Base-by-base conservation (phyloP, 2,888 invertebrate genomes). In the Lysandra bellargus region DNA sequence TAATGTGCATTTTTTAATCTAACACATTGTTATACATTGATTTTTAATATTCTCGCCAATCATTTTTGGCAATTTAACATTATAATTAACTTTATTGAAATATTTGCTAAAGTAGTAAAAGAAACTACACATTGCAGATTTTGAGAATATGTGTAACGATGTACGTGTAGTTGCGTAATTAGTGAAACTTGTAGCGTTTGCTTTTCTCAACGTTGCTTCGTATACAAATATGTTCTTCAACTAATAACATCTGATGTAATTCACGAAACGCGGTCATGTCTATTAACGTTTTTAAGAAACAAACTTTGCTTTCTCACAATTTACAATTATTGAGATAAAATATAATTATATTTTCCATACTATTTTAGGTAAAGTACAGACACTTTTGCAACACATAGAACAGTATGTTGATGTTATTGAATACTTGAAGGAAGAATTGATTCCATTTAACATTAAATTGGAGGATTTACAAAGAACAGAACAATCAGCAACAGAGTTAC, bases 371-470 rank as follows among this genome's bases (percentile, higher is more conserved):
- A 53, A 84, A 85, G 82, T 80, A 86, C 33, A 82, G 86, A 82
- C 86, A 40, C 84, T 92, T 9, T 79, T 90, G 79, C 84, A 89
- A 77, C 88, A 90, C 77, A 89, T 93, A 49, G 89, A 92, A 78
- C 87, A 90, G 81, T 92, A 91, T 78, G 89, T 92, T 80, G 89
- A 92, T 82, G 82, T 91, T 6, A 87, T 90, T 79, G 90, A 92
- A 87, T 88, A 88, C 53, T 86, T 91, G 12, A 49, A 75, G 14
- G 89, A 90, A 85, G 91, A 92, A 87, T 86, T 89, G 80, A 88
- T 88, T 14, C 87, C 89, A 57, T 80, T 64, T 1, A 30, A 89
- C 6, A 85, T 91, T 61, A 87, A 88, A 79, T 82, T 89, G 60
- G 88, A 91, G 72, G 85, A 90, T 72, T 83, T 90, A 1, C 86